phyloP scores from a whole-genome alignment of 2,888 invertebrate genomes.

The Cantharis rufa region DNA sequence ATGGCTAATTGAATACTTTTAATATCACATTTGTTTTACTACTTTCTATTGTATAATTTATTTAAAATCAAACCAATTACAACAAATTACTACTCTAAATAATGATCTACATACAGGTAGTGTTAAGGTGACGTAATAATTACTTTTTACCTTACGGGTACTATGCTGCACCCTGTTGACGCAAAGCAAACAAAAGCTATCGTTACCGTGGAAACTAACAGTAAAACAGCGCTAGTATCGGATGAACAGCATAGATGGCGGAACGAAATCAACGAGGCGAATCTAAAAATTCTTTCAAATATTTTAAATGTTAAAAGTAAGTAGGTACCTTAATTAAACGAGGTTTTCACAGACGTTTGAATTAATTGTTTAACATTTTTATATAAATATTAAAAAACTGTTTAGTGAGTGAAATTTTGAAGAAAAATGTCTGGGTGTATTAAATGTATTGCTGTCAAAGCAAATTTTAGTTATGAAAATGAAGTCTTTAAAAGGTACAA shows the following conservation, averaged over 20 bases:
- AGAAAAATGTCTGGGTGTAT: too few species aligned
- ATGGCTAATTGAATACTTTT: conserved; percentile 20
- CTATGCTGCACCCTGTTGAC: neutral
- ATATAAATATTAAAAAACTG: too few species aligned
- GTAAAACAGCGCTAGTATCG: rapidly evolving
- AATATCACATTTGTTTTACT: conserved; percentile 24
- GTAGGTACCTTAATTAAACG: too few species aligned
- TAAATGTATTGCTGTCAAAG: too few species aligned
- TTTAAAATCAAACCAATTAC: neutral
- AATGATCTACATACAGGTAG: conserved; percentile 3
- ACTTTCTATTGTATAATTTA: conserved; percentile 26
- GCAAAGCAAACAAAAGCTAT: neutral
- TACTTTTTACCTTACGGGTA: neutral
- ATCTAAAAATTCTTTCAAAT: neutral
- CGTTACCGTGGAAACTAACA: neutral
- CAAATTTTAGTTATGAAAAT: too few species aligned
- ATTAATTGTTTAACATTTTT: too few species aligned
- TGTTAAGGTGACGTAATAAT: conserved; percentile 20
- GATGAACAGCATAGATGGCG: neutral
- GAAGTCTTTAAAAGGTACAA: too few species aligned
- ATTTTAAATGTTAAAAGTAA: too few species aligned
- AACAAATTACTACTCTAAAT: conserved; percentile 1
- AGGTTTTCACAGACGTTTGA: too few species aligned
- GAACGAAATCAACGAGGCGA: neutral
- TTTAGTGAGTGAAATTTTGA: too few species aligned